These are phyloP conservation scores for Dinothrombium tinctorium DNA, from an alignment of 1,140 invertebrate genomes.

Conservation along the genomic window DNA sequence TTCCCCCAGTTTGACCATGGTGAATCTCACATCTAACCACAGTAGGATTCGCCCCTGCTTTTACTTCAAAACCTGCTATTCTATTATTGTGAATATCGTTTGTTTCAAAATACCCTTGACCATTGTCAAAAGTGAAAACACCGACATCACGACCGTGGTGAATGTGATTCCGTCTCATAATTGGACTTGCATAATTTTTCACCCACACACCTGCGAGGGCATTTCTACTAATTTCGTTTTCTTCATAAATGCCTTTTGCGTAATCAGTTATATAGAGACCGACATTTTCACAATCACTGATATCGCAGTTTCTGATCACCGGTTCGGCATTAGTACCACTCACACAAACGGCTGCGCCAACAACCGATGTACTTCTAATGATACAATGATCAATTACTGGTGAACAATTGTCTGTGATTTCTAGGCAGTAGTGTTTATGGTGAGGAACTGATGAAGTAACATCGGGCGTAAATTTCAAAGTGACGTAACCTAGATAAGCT, in stretches of 20 bases:
- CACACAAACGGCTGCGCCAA: slow-evolving; percentile 91
- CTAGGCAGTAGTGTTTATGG: slow-evolving; percentile 92
- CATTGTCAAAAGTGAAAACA: slow-evolving; percentile 97
- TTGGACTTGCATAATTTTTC: slow-evolving; percentile 94
- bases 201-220: slow-evolving; percentile 96
- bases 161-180: slow-evolving; percentile 93
- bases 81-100: slow-evolving; percentile 97
- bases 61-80: slow-evolving; percentile 97
- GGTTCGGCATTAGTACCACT: slow-evolving; percentile 76
- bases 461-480: slow-evolving; percentile 82
- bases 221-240: slow-evolving; percentile 91
- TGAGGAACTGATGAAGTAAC: slow-evolving; percentile 75
- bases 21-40: slow-evolving; percentile 96
- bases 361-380: slow-evolving; percentile 82
- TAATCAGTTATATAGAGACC: slow-evolving; percentile 76
- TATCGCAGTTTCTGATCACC: slow-evolving; percentile 78
- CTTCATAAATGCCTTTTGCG: slow-evolving; percentile 85
- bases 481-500: slow-evolving; percentile 82
- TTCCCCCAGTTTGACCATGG: slow-evolving; percentile 92
- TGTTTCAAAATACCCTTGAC: slow-evolving; percentile 88
- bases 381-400: slow-evolving; percentile 89
- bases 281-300: slow-evolving; percentile 89
- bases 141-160: slow-evolving; percentile 94
- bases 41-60: slow-evolving; percentile 91
- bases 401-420: slow-evolving; percentile 83